Evolutionary conservation across 2,888 invertebrate species (phyloP).

Genomic region (Hanleya hanleyi): DNA sequence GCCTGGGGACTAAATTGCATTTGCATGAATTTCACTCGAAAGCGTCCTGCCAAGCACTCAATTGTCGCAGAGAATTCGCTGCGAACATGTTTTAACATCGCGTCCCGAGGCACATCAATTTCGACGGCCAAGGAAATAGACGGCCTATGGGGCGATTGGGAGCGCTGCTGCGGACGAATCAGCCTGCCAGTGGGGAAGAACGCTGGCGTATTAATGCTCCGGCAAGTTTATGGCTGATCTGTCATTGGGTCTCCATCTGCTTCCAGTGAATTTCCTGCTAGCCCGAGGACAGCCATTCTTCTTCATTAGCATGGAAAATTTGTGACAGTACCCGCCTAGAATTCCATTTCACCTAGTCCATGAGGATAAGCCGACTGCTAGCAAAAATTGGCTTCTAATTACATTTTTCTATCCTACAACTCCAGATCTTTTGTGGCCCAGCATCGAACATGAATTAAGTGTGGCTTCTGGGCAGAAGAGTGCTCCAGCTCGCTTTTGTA

Average conservation of each 20-base stretch:
- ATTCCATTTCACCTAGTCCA: background rate
- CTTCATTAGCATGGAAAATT: conserved; percentile 3
- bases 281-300: conserved; percentile 8
- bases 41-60: no score
- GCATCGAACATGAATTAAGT: no score
- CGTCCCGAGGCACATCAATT: conserved; percentile 1
- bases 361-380: background rate
- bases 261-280: background rate
- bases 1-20: no score
- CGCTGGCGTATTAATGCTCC: no score
- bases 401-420: background rate
- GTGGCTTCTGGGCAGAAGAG: no score
- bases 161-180: background rate
- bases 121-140: background rate
- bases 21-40: background rate
- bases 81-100: no score
- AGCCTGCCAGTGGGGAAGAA: background rate
- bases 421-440: background rate
- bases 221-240: conserved; percentile 3
- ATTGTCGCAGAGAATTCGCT: no score
- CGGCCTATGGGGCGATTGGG: background rate
- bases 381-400: conserved; percentile 8
- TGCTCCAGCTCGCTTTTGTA: no score
- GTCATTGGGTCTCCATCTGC: background rate
- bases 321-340: background rate